These are phyloP conservation scores for Dasyprocta punctata DNA, from an alignment of 2,113 vertebrate species.

Conservation along the genomic window DNA sequence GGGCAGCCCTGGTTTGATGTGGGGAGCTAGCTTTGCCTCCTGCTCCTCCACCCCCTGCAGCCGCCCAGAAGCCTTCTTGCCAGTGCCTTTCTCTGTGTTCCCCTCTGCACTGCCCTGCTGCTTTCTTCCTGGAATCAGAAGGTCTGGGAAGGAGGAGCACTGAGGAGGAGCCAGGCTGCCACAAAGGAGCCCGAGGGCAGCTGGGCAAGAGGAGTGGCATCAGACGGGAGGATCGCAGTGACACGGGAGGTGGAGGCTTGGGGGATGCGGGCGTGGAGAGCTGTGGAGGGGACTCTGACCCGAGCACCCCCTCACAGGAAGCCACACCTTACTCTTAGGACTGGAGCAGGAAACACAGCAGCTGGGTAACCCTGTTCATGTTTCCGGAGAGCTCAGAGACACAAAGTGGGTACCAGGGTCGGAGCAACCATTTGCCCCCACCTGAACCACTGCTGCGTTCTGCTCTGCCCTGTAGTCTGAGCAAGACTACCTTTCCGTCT, in stretches of 20 bases:
- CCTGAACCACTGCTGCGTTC: too few species aligned
- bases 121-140: background rate
- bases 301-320: background rate
- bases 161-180: too few species aligned
- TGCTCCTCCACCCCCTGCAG: background rate
- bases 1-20: background rate
- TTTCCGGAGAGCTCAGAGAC: background rate
- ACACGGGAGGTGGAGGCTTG: background rate
- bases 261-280: fast-evolving
- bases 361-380: too few species aligned
- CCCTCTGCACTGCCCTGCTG: background rate
- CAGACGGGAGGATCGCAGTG: background rate
- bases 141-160: background rate
- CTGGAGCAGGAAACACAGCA: background rate
- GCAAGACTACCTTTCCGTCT: background rate
- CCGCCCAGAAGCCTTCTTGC: background rate
- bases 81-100: background rate
- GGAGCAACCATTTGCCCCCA: background rate
- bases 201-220: background rate
- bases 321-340: background rate
- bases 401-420: background rate
- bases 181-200: background rate
- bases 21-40: background rate
- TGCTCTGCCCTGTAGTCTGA: background rate
- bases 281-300: background rate